Base-by-base conservation (phyloP, 2,888 invertebrate genomes). In the Acanthosepion lycidas region DNA sequence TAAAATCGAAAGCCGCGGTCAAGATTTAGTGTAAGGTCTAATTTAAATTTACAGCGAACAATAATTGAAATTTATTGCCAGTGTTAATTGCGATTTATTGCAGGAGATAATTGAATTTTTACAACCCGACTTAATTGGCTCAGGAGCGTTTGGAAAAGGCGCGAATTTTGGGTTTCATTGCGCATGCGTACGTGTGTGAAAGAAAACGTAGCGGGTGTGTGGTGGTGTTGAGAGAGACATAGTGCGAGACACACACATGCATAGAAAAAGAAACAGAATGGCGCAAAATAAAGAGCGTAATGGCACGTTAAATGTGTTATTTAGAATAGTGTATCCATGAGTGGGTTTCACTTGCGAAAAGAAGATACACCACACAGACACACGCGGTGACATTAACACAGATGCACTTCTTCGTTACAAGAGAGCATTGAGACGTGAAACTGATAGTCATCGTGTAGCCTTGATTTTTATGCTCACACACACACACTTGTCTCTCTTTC, bases 241-340 rank as follows among this genome's bases (percentile, higher is more conserved):
- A 42, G 42, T 0, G 12, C 0, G 20, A 5, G 20, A n/a, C 0
- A 78, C n/a, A 78, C 0, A n/a, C 15, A 78, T 0, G 3, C 15
- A n/a, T 0, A 78, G 78, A 78, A 12, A 12, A 2, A 78, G 78
- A 78, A 12, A n/a, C 1, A n/a, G 78, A 23, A 23, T 33, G 33
- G 33, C 33, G 33, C 0, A 33, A 33, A 33, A 42, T 42, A 28
- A 12, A 28, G 8, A 78, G 28, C 15, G 15, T 18, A 3, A 53
- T 15, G 53, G 3, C 53, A 53, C 53, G 53, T 53, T 53, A 53
- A 15, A 53, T 15, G 15, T 53, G 8, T 3, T 12, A 15, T 12
- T 53, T 53, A 12, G 53, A 53, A 15, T 0, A 53, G 15, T 42
- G 42, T 42, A 42, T 42, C 42, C 2, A 42, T 42, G 42, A 15